These are phyloP conservation scores for Blomia tropicalis DNA, from an alignment of 2,888 invertebrate genomes.

Conservation along the genomic window DNA sequence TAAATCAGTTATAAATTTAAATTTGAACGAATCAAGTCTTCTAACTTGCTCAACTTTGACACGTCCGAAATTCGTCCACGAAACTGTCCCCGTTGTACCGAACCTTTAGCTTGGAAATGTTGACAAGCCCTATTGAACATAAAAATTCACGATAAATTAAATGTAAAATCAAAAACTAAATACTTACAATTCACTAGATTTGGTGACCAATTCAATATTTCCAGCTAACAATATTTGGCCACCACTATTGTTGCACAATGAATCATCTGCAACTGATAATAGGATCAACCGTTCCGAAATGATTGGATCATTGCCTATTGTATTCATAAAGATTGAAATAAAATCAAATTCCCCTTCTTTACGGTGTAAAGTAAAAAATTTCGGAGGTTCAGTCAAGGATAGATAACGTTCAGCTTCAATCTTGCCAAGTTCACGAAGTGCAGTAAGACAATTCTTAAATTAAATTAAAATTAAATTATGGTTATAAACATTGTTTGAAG, in stretches of 20 bases:
- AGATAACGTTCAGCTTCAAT: conserved; percentile 50
- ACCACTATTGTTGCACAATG: neutral
- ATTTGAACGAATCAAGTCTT: conserved; percentile 17
- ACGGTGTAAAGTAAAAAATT: conserved; percentile 34
- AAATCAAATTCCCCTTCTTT: conserved; percentile 65
- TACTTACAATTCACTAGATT: neutral
- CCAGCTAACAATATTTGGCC: conserved; percentile 19
- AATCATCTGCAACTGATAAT: conserved; percentile 18
- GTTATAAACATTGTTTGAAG: too few species aligned
- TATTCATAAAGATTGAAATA: conserved; percentile 50
- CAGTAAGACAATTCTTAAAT: conserved; percentile 43
- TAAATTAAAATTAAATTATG: conserved; percentile 26
- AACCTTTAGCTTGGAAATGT: conserved; percentile 7
- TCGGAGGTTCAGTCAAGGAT: conserved; percentile 28
- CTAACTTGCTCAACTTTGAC: conserved; percentile 16
- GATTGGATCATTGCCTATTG: conserved; percentile 40
- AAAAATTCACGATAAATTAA: too few species aligned
- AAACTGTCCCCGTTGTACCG: conserved; percentile 8
- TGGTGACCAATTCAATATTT: neutral
- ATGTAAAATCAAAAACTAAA: neutral
- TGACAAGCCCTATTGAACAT: conserved; percentile 1
- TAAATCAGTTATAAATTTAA: neutral
- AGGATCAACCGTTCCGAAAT: conserved; percentile 31
- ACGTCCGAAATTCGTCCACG: conserved; percentile 10
- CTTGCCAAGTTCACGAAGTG: conserved; percentile 53